These are phyloP conservation scores for Eudyptes chrysolophus DNA, from an alignment of 2,113 vertebrate genomes.

Conservation along the genomic window DNA sequence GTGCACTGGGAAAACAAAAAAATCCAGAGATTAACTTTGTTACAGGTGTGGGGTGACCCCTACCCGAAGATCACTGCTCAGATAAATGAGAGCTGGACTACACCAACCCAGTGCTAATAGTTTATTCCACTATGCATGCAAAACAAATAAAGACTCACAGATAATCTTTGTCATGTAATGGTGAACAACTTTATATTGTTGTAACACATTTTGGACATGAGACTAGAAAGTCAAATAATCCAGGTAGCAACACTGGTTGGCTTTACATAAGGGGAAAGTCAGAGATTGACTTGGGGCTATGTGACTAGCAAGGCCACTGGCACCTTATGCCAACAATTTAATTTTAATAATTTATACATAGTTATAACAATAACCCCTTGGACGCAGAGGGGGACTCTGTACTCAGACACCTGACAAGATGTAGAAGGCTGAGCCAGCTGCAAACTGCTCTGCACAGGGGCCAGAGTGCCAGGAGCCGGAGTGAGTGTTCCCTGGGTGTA, in stretches of 20 bases:
- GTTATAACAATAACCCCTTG: neutral
- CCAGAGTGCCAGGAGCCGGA: neutral
- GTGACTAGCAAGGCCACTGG: neutral
- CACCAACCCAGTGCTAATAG: rapidly evolving
- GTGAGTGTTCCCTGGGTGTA: too few species aligned
- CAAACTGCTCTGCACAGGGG: neutral
- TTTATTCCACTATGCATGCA: rapidly evolving
- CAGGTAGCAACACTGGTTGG: neutral
- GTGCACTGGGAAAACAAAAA: neutral
- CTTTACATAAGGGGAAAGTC: neutral
- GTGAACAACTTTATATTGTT: neutral
- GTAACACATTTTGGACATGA: neutral
- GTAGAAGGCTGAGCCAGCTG: neutral
- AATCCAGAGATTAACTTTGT: neutral
- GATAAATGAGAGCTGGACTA: neutral
- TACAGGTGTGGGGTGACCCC: neutral
- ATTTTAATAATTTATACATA: neutral
- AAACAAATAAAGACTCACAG: neutral
- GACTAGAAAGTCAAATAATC: neutral
- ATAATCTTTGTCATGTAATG: neutral
- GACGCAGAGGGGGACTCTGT: neutral
- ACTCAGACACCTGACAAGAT: neutral
- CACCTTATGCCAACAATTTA: neutral
- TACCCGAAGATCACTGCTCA: neutral
- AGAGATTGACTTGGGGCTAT: neutral